Percentiles rank a stretch among this genome's conserved stretches.
These are phyloP conservation scores for Plecturocebus donacophilus DNA, from an alignment of 2,113 vertebrate genomes.

Conservation along the genomic window DNA sequence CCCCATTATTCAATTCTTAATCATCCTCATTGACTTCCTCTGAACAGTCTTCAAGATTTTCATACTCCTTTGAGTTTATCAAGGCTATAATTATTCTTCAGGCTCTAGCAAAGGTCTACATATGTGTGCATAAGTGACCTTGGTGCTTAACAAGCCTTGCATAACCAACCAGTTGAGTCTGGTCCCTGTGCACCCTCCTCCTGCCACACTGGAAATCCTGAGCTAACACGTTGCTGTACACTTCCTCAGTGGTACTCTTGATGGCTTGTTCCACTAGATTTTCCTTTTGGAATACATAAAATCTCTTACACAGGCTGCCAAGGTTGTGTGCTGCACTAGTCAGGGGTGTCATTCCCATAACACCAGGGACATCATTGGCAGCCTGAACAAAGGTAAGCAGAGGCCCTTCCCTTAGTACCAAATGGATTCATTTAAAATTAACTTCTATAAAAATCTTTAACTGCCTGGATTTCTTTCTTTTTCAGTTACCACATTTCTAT, in stretches of 20 bases:
- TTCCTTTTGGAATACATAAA: not conserved
- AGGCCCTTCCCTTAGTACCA: not conserved
- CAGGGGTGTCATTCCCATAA: not conserved
- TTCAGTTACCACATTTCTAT: not conserved
- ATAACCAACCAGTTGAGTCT: not conserved
- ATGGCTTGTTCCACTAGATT: not conserved
- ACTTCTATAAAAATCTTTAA: not conserved
- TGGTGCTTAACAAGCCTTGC: not conserved
- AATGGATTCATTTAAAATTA: not conserved
- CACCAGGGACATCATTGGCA: not conserved
- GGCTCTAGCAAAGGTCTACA: not conserved
- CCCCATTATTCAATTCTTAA: slow-evolving; percentile 75
- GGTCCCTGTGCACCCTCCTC: not conserved
- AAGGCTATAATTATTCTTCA: slow-evolving; percentile 47
- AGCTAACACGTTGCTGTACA: not conserved
- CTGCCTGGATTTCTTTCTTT: not conserved
- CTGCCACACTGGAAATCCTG: not conserved
- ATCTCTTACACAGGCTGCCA: not conserved
- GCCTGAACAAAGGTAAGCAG: not conserved
- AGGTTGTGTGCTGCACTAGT: not conserved
- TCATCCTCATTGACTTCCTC: slow-evolving; percentile 75
- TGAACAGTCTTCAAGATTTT: slow-evolving; percentile 69
- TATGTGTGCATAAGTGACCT: not conserved
- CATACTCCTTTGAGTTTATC: slow-evolving; percentile 55
- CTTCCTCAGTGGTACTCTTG: not conserved